Percentiles rank a stretch among this genome's conserved stretches.
phyloP scores from a whole-genome alignment of 2,113 vertebrate genomes.

The Gopherus flavomarginatus region DNA sequence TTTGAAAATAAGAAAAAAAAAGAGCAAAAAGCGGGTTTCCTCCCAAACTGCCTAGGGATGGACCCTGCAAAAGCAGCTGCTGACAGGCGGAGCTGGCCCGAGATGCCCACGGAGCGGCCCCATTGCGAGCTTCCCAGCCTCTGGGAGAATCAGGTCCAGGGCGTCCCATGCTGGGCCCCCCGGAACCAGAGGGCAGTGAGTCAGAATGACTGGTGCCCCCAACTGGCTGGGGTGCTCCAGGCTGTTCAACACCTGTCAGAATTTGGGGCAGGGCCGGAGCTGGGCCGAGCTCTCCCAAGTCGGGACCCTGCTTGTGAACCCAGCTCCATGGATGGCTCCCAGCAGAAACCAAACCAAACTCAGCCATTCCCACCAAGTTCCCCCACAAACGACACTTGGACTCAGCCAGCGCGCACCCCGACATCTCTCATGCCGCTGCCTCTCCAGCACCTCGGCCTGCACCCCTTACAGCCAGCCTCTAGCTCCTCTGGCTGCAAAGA shows the following conservation, averaged over 20 bases:
- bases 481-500: no score
- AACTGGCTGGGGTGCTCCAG: not conserved
- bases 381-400: not conserved
- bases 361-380: not conserved
- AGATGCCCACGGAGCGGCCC: not conserved
- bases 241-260: not conserved
- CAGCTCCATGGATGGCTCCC: not conserved
- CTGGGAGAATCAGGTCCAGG: not conserved
- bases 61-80: not conserved
- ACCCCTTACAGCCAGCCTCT: no score
- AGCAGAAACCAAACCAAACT: not conserved
- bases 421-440: not conserved
- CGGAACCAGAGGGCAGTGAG: not conserved
- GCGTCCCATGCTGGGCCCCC: not conserved
- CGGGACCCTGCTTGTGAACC: not conserved
- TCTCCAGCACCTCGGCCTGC: not conserved
- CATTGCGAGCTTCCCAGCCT: not conserved
- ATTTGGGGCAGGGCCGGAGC: not conserved
- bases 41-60: not conserved
- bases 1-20: no score
- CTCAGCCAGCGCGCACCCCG: not conserved
- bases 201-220: not conserved
- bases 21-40: no score
- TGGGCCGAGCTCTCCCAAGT: not conserved
- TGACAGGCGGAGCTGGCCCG: not conserved